Conservation (phyloP, 2,888 invertebrate species). For the Chorisops tibialis region DNA sequence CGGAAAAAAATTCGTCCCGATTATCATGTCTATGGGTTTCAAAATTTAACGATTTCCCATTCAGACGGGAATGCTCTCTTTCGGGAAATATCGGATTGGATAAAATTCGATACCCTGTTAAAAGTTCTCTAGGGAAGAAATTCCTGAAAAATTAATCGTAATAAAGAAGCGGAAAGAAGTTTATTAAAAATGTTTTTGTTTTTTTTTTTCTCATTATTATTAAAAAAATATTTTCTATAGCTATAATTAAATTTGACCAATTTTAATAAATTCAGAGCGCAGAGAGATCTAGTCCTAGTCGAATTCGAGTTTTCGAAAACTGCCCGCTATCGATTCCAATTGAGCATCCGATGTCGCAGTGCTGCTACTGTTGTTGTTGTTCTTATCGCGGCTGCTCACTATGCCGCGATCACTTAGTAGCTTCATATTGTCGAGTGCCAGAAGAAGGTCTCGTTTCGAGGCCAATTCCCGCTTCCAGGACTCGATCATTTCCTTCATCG, state of each 20-base stretch:
- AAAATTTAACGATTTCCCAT: conserved; percentile 34
- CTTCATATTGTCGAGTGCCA: conserved; percentile 63
- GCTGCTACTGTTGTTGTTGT: conserved; percentile 44
- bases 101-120: conserved; percentile 37
- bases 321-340: conserved; percentile 55
- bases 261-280: background rate
- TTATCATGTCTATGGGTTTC: conserved; percentile 36
- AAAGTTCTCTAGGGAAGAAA: conserved; percentile 30
- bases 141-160: background rate
- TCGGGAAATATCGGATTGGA: conserved; percentile 38
- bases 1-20: conserved; percentile 38
- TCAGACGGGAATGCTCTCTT: conserved; percentile 38
- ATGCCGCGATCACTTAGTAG: conserved; percentile 64
- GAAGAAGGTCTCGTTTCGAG: conserved; percentile 58
- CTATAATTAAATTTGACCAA: background rate
- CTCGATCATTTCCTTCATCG: conserved; percentile 68
- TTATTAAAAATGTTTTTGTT: background rate
- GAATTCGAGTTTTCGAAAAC: conserved; percentile 68
- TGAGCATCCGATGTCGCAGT: conserved; percentile 37
- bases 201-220: conserved; percentile 6
- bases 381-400: conserved; percentile 47
- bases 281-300: conserved; percentile 52
- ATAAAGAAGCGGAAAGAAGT: background rate
- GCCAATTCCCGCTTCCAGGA: conserved; percentile 63
- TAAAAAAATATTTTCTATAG: background rate